Evolutionary conservation across 2,888 invertebrate species (phyloP), one percentile per base, ranked within the genome.

Genomic region (Drepanosiphum platanoidis): DNA sequence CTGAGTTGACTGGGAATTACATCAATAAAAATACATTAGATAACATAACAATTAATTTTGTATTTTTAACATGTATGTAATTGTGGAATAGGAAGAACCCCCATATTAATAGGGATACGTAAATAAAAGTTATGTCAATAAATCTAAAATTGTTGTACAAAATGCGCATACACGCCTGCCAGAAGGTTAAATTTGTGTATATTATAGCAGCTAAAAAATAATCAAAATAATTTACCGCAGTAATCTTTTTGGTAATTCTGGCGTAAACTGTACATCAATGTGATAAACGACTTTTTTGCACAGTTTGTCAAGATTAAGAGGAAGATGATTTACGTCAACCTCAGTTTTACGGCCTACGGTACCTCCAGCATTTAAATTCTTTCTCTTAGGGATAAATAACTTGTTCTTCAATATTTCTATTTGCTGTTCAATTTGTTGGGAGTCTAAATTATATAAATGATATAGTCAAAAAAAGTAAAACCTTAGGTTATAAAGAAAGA

Each of bases 191-290:
- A 4, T 18, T 52, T 4, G 9, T 39, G 22, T 46, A 70, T 15
- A 71, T 13, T 27, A 58, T 36, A 1, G 15, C 68, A 42, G 3
- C 46, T 39, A 80, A 27, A 70, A 86, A n/a, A 46, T 39, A 39
- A 34, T 34, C 36, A 46, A 68, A 86, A 30, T 32, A 42, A 66
- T n/a, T 72, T 86, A 86, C 86, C 83, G 77, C 1, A 86, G 58
- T 5, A 86, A 34, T 80, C 32, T 80, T 39, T 46, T 86, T 0
- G 95, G 94, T 70, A 90, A 92, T 27, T 95, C 94, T 0, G 95
- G 95, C 1, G 89, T 90, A 58, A 95, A 91, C 0, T 90, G 91
- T 0, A 97, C 94, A 88, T 98, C 98, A 89, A 98, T 98, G 88
- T 98, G 97, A 88, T 92, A 90, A 0, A 92, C 91, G 30, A 64